phyloP scores from a whole-genome alignment of 2,797 vertebrate species.

The Gobionotothen gibberifrons region DNA sequence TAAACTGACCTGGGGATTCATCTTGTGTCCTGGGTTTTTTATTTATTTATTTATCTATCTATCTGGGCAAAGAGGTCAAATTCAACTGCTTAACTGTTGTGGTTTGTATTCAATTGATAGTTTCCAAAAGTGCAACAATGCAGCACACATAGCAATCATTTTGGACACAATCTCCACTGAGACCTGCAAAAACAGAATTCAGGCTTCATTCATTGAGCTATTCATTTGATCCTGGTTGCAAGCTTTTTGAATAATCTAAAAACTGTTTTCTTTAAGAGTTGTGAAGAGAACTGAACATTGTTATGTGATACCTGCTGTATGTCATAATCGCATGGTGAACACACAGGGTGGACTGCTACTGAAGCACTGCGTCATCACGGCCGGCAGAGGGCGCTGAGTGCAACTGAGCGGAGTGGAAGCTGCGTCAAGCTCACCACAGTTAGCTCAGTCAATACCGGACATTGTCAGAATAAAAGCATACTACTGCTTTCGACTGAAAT shows the following conservation, averaged over 20 bases:
- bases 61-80: background rate
- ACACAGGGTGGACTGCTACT: background rate
- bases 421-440: background rate
- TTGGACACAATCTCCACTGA: background rate
- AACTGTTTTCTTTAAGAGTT: too few species aligned
- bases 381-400: constrained; percentile 10
- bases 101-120: background rate
- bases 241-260: too few species aligned
- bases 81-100: background rate
- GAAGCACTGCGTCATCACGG: background rate
- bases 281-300: too few species aligned
- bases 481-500: background rate
- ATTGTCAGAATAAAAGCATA: background rate
- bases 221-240: background rate
- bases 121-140: background rate
- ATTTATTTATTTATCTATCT: background rate
- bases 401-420: background rate
- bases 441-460: background rate
- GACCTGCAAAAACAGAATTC: background rate
- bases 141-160: background rate
- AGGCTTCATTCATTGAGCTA: background rate
- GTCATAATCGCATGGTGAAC: background rate
- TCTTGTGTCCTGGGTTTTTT: background rate
- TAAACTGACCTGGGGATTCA: constrained; percentile 40
- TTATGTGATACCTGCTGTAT: too few species aligned